phyloP scores from a whole-genome alignment of 1,140 invertebrate species.

The Papilio glaucus region DNA sequence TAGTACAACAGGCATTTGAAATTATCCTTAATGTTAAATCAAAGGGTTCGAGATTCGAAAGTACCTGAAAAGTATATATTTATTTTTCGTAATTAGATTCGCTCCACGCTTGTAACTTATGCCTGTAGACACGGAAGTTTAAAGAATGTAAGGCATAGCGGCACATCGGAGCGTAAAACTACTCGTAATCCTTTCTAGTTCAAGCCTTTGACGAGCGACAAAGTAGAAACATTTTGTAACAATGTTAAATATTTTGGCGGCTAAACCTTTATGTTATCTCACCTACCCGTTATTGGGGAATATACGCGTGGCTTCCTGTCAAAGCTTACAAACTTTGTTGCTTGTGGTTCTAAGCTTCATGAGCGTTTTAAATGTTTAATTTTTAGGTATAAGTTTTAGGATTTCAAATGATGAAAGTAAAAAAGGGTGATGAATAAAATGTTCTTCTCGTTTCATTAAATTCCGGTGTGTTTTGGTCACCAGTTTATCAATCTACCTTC shows the following conservation, averaged over 20 bases:
- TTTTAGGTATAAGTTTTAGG: background rate
- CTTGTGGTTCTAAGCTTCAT: background rate
- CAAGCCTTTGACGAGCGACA: constrained; percentile 75
- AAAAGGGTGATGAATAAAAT: no score
- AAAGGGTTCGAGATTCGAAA: no score
- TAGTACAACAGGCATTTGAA: no score
- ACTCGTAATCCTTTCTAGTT: constrained; percentile 49
- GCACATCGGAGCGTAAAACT: constrained; percentile 63
- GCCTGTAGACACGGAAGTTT: constrained; percentile 56
- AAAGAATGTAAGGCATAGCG: constrained; percentile 56
- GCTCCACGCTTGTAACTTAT: constrained; percentile 42
- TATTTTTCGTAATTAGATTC: background rate
- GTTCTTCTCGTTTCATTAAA: no score
- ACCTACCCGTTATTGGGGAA: constrained; percentile 9
- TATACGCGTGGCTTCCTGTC: constrained; percentile 12
- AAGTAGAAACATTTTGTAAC: constrained; percentile 69
- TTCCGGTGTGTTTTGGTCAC: no score
- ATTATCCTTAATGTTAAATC: no score
- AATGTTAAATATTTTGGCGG: constrained; percentile 73
- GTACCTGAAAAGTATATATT: no score
- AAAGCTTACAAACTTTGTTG: background rate
- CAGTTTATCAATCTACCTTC: no score
- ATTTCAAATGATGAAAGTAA: no score
- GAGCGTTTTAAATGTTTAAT: background rate
- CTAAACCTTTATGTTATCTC: constrained; percentile 53